phyloP scores from a whole-genome alignment of 2,888 invertebrate genomes.

The Rhynchonema sp. region DNA sequence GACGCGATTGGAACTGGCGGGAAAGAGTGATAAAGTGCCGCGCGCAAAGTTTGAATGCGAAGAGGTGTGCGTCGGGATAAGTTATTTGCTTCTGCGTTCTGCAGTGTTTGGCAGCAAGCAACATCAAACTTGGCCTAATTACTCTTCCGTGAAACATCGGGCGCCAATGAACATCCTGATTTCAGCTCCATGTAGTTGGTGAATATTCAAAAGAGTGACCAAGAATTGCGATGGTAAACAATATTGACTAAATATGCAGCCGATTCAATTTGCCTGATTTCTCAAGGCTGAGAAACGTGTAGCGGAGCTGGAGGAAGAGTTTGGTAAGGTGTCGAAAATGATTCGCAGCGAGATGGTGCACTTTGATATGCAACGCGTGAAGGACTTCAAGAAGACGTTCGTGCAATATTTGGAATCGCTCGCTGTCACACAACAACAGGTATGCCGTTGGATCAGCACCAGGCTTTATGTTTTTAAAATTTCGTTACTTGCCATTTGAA shows the following conservation, averaged over 20 bases:
- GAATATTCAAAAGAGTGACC: background rate
- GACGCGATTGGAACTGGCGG: slow-evolving; percentile 68
- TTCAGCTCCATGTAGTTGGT: background rate
- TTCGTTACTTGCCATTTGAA: too few relatives aligned
- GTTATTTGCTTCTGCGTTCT: background rate
- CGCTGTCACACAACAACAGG: slow-evolving; percentile 82
- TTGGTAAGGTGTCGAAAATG: slow-evolving; percentile 78
- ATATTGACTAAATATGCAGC: too few relatives aligned
- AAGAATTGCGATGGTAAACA: background rate
- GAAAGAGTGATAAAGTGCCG: slow-evolving; percentile 68
- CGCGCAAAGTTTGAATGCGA: slow-evolving; percentile 72
- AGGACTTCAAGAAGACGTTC: slow-evolving; percentile 71
- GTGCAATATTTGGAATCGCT: slow-evolving; percentile 79
- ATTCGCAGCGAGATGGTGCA: slow-evolving; percentile 81
- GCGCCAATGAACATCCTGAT: background rate
- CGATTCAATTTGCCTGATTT: too few relatives aligned
- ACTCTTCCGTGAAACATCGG: slow-evolving; percentile 6
- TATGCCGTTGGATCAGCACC: background rate
- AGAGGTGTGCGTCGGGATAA: slow-evolving; percentile 42
- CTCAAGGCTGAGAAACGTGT: slow-evolving; percentile 78
- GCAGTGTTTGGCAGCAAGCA: too few relatives aligned
- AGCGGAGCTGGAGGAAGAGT: slow-evolving; percentile 86
- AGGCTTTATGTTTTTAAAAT: background rate
- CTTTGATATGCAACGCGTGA: slow-evolving; percentile 65
- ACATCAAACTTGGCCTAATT: too few relatives aligned